Percentiles rank a stretch among this genome's conserved stretches.
phyloP scores from a whole-genome alignment of 2,113 vertebrate genomes.

The Urocitellus parryii region DNA sequence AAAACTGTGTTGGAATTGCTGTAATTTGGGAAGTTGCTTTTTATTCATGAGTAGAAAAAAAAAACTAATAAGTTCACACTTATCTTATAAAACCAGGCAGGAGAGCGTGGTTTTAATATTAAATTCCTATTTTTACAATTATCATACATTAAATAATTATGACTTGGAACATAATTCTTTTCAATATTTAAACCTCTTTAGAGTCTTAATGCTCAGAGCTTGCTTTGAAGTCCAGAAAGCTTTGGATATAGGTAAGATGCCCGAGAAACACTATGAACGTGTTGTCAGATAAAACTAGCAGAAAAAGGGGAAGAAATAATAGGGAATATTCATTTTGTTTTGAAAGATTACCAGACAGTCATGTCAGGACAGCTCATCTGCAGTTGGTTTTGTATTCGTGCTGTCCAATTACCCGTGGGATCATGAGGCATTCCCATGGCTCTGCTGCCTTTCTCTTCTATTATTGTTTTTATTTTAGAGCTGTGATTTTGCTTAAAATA shows the following conservation, averaged over 20 bases:
- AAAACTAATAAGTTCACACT: constrained; percentile 2
- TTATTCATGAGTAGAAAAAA: background rate
- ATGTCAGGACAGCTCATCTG: background rate
- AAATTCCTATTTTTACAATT: constrained; percentile 38
- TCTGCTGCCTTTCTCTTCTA: background rate
- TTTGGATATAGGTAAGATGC: background rate
- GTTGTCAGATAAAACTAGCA: background rate
- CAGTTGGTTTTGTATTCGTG: background rate
- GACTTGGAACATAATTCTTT: constrained; percentile 3
- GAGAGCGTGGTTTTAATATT: constrained; percentile 11
- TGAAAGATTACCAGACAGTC: constrained; percentile 2
- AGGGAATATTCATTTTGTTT: constrained; percentile 47
- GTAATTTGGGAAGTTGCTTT: background rate
- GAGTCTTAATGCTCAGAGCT: background rate
- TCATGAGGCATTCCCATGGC: background rate
- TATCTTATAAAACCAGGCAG: constrained; percentile 41
- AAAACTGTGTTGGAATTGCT: background rate
- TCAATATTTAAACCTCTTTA: constrained; percentile 34
- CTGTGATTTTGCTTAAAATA: constrained; percentile 54
- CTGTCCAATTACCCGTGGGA: background rate
- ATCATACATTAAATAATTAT: constrained; percentile 35
- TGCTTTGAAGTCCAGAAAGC: constrained; percentile 41
- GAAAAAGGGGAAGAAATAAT: constrained; percentile 24
- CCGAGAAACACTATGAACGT: background rate
- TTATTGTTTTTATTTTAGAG: constrained; percentile 54